Evolutionary conservation across 64 coral and sea anemone species (phyloP), one percentile per base, ranked within the genome.

Genomic region (Astreopora myriophthalma): DNA sequence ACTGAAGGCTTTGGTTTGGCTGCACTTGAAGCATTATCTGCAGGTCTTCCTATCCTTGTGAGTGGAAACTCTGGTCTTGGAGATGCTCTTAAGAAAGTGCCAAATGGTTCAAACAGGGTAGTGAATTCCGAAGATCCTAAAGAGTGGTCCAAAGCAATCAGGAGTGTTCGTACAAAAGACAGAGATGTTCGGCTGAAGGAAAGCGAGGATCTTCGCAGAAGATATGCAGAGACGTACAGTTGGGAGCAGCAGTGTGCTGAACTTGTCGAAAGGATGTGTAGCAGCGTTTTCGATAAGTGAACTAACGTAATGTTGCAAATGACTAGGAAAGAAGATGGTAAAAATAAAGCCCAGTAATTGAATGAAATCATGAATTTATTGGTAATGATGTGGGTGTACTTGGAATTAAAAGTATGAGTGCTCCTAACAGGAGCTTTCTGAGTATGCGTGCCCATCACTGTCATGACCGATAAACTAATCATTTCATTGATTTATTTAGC

Each of bases 51-150:
- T 34, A 29, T 80, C 3, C 76, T 80, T 29, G 76, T 80, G 1
- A 80, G 76, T 80, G 76, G 76, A 4, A 80, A 80, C 20, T 80
- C 76, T 9, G 76, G 76, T 33, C 49, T 80, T 8, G 73, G 73
- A 24, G 39, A 44, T 0, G 73, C 73, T 75, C 19, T 75, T 35
- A 42, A 75, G 39, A 28, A 13, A 42, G 23, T 75, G 0, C 38
- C 37, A 9, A 11, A 13, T 42, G 73, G 73, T 42, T 40, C 73
- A 46, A 23, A 13, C 7, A 44, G 36, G 0, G 8, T 75, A 26
- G 1, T 75, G 23, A 20, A 46, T 12, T 75, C 19, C 2, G 73
- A 75, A 75, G 38, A 75, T 75, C 73, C 73, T 28, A 27, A 12
- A 44, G 2, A 75, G 1, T 75, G 73, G 73, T 35, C 73, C 73